Evolutionary conservation across 2,797 vertebrate genomes (phyloP), one percentile per base, ranked within the genome.

Genomic region (Loris lydekkerianus): DNA sequence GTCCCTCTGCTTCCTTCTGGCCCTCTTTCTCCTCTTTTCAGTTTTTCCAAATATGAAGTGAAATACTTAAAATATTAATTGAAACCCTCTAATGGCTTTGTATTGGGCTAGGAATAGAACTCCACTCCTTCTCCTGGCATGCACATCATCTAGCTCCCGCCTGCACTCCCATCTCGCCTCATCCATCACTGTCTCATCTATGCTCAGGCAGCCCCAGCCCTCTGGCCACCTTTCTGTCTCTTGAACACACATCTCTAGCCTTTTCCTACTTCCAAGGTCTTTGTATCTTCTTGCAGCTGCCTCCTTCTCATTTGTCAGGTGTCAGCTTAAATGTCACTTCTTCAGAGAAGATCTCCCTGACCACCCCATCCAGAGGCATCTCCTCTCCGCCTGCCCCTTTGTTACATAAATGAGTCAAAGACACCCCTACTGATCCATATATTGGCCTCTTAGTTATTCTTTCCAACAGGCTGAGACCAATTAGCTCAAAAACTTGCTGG

Each of bases 61-160:
- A 61, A 86, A 70, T 75, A 34, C n/a, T 93, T 89, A 94, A 97
- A 96, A 96, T 95, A 97, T 96, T 93, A 78, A 96, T 95, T 78
- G 92, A 90, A 87, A 82, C 29, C 60, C 40, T 93, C 78, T 34
- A 27, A 17, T 40, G 77, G 43, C 25, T 78, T n/a, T 53, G 31
- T n/a, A 7, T 17, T 31, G 20, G 65, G 65, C 88, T 93, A 37
- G 90, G 86, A 96, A 85, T 83, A 95, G 95, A 95, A 82, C 60
- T 21, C 25, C 15, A 11, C 46, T 46, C 67, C 25, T 81, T 31
- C 34, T 17, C 56, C 23, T 7, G 3, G 37, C 29, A 7, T 1
- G 13, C 34, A 20, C 23, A 0, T 49, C 56, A 4, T 1, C 18
- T 1, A 25, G 17, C 10, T 81, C 43, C 21, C 5, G 46, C 13